phyloP scores from a whole-genome alignment of 1,140 invertebrate species.

The Papilio helenus region DNA sequence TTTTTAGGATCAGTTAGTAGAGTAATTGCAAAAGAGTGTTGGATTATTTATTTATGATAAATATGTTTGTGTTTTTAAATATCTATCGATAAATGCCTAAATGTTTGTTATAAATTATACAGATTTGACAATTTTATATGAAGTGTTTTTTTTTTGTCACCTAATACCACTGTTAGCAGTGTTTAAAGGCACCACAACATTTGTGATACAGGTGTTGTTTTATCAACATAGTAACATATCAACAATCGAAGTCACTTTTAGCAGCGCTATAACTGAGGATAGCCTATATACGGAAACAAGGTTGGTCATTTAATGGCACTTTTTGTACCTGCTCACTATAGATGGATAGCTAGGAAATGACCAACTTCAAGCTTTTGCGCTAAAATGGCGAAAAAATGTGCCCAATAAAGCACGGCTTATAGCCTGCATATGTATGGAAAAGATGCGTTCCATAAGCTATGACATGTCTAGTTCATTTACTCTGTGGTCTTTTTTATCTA shows the following conservation, averaged over 20 bases:
- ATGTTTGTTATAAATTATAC: slow-evolving; percentile 41
- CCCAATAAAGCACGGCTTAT: no score
- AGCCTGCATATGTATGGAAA: no score
- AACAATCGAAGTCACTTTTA: no score
- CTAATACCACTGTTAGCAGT: background rate
- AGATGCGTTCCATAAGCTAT: background rate
- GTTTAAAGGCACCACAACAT: background rate
- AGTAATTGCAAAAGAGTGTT: slow-evolving; percentile 29
- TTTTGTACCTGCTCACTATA: no score
- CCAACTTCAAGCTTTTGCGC: no score
- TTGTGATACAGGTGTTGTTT: no score
- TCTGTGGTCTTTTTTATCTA: background rate
- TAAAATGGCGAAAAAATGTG: no score
- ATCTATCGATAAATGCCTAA: background rate
- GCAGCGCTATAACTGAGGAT: no score
- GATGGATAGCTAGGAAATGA: no score
- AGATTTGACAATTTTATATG: slow-evolving; percentile 36
- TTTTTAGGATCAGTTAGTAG: slow-evolving; percentile 11
- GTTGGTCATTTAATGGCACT: no score
- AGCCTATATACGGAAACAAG: no score
- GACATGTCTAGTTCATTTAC: background rate
- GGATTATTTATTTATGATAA: background rate
- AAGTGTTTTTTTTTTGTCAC: slow-evolving; percentile 33
- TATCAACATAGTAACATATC: no score
- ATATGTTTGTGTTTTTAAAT: slow-evolving; percentile 28